phyloP scores from a whole-genome alignment of 2,888 invertebrate species.

The Tuta absoluta region DNA sequence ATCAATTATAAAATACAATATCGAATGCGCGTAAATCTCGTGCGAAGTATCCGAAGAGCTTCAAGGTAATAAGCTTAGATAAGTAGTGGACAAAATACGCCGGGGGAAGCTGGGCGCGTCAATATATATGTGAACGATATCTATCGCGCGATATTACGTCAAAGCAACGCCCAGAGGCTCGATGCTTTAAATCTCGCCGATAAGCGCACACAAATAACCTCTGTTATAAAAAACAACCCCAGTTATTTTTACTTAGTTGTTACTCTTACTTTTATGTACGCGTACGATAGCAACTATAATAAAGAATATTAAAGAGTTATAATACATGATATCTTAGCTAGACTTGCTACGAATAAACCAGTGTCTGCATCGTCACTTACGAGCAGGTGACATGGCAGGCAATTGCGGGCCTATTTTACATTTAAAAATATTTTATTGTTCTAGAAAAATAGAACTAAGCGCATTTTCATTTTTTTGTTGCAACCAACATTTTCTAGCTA shows the following conservation, averaged over 20 bases:
- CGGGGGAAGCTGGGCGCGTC: conserved; percentile 63
- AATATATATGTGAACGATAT: conserved; percentile 77
- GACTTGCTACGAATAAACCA: too few species aligned
- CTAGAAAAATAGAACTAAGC: too few species aligned
- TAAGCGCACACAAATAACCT: conserved; percentile 65
- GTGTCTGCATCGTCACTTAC: too few species aligned
- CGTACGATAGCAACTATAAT: neutral
- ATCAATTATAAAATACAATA: conserved; percentile 34
- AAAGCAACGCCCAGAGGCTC: conserved; percentile 76
- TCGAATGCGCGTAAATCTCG: conserved; percentile 50
- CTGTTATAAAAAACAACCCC: conserved; percentile 52
- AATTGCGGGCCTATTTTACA: too few species aligned
- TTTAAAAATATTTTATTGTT: too few species aligned
- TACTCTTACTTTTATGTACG: conserved; percentile 11
- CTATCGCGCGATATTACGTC: conserved; percentile 76
- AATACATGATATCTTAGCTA: neutral
- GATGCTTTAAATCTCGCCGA: conserved; percentile 71
- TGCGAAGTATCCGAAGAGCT: conserved; percentile 61
- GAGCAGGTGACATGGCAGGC: too few species aligned
- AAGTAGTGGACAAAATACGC: conserved; percentile 75
- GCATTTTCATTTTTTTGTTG: too few species aligned
- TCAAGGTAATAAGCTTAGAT: conserved; percentile 78
- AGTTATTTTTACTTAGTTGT: conserved; percentile 14
- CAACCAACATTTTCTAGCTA: too few species aligned
- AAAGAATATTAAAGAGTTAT: neutral